Evolutionary conservation across 2,113 vertebrate genomes (phyloP).

Genomic region (Coptodon rendalli): DNA sequence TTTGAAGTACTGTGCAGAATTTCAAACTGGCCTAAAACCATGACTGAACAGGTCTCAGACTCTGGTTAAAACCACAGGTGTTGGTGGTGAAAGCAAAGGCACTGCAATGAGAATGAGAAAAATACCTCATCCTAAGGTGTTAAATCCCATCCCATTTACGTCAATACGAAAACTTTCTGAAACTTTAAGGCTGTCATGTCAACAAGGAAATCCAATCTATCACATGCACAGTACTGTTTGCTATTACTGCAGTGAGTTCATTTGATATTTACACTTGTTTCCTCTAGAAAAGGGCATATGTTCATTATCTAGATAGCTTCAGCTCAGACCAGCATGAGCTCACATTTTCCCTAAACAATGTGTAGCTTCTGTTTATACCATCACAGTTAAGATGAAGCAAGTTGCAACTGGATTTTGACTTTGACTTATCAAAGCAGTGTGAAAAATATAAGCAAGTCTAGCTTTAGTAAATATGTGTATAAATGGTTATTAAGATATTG

Average conservation of each 20-base stretch:
- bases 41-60: not conserved
- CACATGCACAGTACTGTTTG: not conserved
- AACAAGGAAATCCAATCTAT: not conserved
- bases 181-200: not conserved
- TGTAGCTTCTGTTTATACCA: not conserved
- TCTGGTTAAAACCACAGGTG: not conserved
- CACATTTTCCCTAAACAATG: not conserved
- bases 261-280: not conserved
- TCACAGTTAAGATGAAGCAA: not conserved
- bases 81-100: not conserved
- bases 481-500: not conserved
- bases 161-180: not conserved
- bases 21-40: not conserved
- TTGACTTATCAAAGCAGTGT: not conserved
- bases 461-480: not conserved
- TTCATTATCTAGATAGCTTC: not conserved
- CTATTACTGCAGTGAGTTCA: not conserved
- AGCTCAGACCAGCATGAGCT: not conserved
- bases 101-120: not conserved
- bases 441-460: not conserved
- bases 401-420: not conserved
- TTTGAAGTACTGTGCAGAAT: not conserved
- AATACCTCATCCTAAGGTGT: not conserved
- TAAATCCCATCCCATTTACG: not conserved
- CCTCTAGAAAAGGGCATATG: not conserved